A percentile compares a stretch with the other conserved stretches of the same genome.
These are phyloP conservation scores for Hemicordylus capensis DNA, from an alignment of 2,113 vertebrate genomes.

Conservation along the genomic window DNA sequence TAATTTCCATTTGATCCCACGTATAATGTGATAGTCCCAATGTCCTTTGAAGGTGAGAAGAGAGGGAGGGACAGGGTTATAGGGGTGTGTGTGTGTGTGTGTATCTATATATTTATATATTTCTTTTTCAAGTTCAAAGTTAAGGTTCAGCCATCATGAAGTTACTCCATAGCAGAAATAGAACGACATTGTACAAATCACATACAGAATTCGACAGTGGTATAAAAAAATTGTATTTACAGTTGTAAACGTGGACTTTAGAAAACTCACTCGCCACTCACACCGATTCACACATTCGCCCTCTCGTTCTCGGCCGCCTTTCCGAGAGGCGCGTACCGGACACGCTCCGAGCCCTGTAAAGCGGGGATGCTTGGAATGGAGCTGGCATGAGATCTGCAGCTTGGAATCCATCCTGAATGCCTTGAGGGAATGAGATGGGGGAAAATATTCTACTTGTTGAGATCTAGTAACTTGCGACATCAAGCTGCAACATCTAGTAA, in stretches of 20 bases:
- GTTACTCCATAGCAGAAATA: constrained; percentile 80
- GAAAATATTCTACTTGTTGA: background rate
- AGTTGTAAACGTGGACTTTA: constrained; percentile 79
- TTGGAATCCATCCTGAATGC: background rate
- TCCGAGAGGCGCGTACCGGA: background rate
- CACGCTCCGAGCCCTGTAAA: constrained; percentile 31
- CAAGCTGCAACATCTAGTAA: background rate
- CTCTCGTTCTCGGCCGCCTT: background rate
- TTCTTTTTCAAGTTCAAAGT: constrained; percentile 68
- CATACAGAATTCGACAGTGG: constrained; percentile 71
- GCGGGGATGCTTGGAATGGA: constrained; percentile 22
- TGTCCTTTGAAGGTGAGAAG: constrained; percentile 6
- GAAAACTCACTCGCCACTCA: constrained; percentile 50
- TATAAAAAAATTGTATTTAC: constrained; percentile 84
- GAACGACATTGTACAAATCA: constrained; percentile 81
- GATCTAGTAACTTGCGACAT: background rate
- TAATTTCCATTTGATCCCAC: constrained; percentile 53
- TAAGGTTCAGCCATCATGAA: constrained; percentile 76
- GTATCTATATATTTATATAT: constrained; percentile 21
- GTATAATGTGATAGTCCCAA: constrained; percentile 32
- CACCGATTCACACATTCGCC: constrained; percentile 25
- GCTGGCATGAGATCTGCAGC: background rate
- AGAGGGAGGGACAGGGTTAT: background rate
- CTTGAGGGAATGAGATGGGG: too few relatives aligned
- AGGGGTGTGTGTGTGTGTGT: constrained; percentile 1